Evolutionary conservation across 2,797 vertebrate species (phyloP).

Genomic region (Heterohyrax brucei): DNA sequence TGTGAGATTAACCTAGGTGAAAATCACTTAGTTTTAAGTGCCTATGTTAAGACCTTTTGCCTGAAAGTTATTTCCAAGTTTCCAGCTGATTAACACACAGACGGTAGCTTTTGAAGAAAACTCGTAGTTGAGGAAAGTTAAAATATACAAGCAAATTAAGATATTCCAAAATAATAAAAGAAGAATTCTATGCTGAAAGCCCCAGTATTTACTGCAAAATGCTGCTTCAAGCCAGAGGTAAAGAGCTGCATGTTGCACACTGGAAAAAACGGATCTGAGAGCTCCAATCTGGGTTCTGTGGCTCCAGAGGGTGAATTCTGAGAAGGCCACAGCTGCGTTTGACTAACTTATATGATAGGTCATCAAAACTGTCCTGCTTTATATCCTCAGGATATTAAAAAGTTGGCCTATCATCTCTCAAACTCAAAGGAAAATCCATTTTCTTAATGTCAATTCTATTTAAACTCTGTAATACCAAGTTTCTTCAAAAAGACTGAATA

Average conservation of each 20-base stretch:
- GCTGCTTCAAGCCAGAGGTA: background rate
- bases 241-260: background rate
- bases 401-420: background rate
- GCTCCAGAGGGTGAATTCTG: background rate
- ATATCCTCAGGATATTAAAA: background rate
- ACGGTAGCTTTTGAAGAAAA: too few species aligned
- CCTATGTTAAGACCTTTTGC: too few species aligned
- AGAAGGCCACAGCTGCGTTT: background rate
- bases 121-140: background rate
- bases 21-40: too few species aligned
- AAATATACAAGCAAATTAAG: background rate
- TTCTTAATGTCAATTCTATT: background rate
- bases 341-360: background rate
- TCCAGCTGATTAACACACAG: too few species aligned
- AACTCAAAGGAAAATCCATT: constrained; percentile 40
- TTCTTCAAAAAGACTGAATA: background rate
- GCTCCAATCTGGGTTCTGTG: background rate
- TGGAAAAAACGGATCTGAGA: background rate
- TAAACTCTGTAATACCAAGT: background rate
- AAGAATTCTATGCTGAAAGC: background rate
- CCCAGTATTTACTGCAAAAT: background rate
- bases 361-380: background rate
- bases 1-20: too few species aligned
- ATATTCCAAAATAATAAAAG: background rate
- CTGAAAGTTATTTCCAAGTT: too few species aligned